Base-by-base conservation (phyloP, 2,888 invertebrate genomes). In the Lithosia quadra region DNA sequence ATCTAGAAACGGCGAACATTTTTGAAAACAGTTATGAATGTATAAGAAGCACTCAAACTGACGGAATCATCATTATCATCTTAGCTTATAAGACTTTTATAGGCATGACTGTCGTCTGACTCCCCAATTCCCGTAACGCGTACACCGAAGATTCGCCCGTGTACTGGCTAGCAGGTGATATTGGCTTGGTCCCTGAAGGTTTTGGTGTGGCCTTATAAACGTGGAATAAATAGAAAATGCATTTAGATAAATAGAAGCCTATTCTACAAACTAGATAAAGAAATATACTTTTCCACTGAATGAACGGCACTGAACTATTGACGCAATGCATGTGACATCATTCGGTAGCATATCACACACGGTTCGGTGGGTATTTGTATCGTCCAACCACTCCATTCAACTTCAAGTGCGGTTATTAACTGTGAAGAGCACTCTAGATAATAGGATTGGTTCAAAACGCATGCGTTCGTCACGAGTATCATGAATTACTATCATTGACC, bases 361-460 rank as follows among this genome's bases (percentile, higher is more conserved):
- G 28, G 76, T 80, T 83, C 83, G 82, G 83, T 81, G 21, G 78
- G 85, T 89, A 89, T 91, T 86, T 86, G 88, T 91, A 92, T 89
- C 90, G 76, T 68, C 72, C 66, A 57, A 49, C 63, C 83, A 82
- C 82, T 84, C 82, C 87, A 90, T 86, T 90, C 79, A 80, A 79
- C 79, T 75, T 90, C 85, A 84, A 92, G 93, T 91, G 88, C 75
- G 87, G 89, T 92, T 93, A 94, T 94, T 93, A 92, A 92, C 86
- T 85, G 81, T 91, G 80, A 76, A 92, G 92, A 90, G 92, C 94
- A 94, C 94, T 94, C 87, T 93, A 94, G 93, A 94, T 94, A 94
- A 94, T 91, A 86, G 86, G 88, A 92, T 92, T 89, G 89, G 81
- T 86, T 86, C 84, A 89, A 89, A 90, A 88, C 85, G 84, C 83